Conservation (phyloP, 2,888 invertebrate species). For the Scaptomyza reducta region DNA sequence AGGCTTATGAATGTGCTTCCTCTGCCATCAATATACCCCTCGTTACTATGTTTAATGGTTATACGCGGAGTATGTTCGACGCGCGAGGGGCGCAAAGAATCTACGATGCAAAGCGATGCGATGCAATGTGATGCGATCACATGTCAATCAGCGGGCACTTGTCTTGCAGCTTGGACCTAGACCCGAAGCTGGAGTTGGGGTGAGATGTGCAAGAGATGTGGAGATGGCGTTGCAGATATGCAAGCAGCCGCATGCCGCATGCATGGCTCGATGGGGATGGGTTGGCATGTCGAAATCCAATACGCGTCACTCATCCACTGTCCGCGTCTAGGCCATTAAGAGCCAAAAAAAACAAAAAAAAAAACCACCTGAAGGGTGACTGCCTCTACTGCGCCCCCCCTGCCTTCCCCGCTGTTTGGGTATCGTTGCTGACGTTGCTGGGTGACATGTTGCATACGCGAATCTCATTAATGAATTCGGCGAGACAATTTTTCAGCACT, state of each 20-base stretch:
- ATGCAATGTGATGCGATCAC: conserved; percentile 63
- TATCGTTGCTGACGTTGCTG: conserved; percentile 26
- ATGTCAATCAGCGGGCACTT: conserved; percentile 72
- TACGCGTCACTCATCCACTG: conserved; percentile 66
- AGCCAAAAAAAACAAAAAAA: conserved; percentile 40
- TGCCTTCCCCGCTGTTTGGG: background rate
- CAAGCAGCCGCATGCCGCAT: conserved; percentile 66
- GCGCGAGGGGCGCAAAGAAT: no score
- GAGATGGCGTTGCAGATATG: conserved; percentile 78
- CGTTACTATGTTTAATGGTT: background rate
- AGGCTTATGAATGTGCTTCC: background rate
- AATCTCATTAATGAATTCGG: conserved; percentile 78
- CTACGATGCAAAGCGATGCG: conserved; percentile 49
- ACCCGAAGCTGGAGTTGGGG: conserved; percentile 15
- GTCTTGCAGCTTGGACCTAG: conserved; percentile 37
- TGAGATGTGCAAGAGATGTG: background rate
- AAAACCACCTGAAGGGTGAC: conserved; percentile 51
- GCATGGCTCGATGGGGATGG: conserved; percentile 33
- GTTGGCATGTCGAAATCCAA: conserved; percentile 72
- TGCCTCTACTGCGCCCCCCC: conserved; percentile 2
- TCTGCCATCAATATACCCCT: background rate
- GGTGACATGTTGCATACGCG: conserved; percentile 71
- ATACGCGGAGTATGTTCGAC: background rate
- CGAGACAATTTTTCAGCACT: conserved; percentile 56
- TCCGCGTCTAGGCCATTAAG: conserved; percentile 72